Evolutionary conservation across 2,888 invertebrate species (phyloP), one percentile per base, ranked within the genome.

Genomic region (Thecocarcelia acutangulata): DNA sequence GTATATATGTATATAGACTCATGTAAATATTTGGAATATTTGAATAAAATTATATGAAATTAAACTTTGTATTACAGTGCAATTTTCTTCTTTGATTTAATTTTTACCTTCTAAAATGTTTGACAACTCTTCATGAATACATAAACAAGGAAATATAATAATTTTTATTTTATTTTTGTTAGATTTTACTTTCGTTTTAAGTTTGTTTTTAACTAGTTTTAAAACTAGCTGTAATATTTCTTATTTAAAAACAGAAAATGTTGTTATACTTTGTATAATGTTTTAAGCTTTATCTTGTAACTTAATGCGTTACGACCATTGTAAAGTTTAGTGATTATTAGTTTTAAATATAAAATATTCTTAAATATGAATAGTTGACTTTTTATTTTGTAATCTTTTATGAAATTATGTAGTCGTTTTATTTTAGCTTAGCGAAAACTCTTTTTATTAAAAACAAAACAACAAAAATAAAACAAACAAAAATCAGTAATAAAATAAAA

Each of bases 371-470:
- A 28, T 50, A 19, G 17, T 42, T 79, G 61, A 33, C 56, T 73
- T 68, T 52, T 74, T 69, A 48, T 50, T 64, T 44, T 82, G 54
- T 82, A 74, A 77, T 81, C 40, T 54, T 61, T 80, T 68, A 52
- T 78, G 58, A 46, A 42, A 69, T 48, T 64, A 64, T 33, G 33
- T 33, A 33, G 33, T 33, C 1, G 17, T 48, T 82, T 82, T 52
- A 13, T 24, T 68, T 78, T 78, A 82, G 78, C 66, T 78, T 74
- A 78, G 59, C 78, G 66, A 74, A 70, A 76, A 78, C 63, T 68
- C 80, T 82, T 82, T 78, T 79, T 70, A 77, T 77, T 81, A 76
- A 64, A 69, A 72, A 48, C 11, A 58, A 70, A 68, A 13, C 15
- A 58, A 37, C 13, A 64, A 70, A 68, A 63, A 72, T 73, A 72